phyloP scores from a whole-genome alignment of 2,888 invertebrate species.

The Ichneumoninae sp. region DNA sequence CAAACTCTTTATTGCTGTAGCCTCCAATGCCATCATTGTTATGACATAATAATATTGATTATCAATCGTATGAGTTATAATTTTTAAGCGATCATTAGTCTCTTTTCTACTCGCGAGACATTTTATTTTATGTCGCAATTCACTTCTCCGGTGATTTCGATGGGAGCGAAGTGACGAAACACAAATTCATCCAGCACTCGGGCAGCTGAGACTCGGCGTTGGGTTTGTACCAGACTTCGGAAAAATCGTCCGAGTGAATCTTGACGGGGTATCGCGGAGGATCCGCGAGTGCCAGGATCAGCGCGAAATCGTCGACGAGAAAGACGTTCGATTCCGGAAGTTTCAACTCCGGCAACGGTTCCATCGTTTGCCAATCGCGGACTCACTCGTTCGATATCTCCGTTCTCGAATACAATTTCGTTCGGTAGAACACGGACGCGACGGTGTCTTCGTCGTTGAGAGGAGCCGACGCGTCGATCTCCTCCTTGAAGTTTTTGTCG shows the following conservation, averaged over 20 bases:
- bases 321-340: conserved; percentile 90
- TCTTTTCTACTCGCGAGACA: too few relatives aligned
- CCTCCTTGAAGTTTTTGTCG: conserved; percentile 86
- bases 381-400: conserved; percentile 88
- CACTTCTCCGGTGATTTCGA: conserved; percentile 87
- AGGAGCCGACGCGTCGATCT: neutral
- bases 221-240: conserved; percentile 93
- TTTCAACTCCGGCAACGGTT: conserved; percentile 86
- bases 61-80: too few relatives aligned
- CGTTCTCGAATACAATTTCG: conserved; percentile 89
- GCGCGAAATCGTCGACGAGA: conserved; percentile 89
- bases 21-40: neutral
- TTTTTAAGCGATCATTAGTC: too few relatives aligned
- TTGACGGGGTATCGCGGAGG: conserved; percentile 86
- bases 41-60: too few relatives aligned
- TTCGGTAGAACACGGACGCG: conserved; percentile 90
- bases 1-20: neutral
- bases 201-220: conserved; percentile 93
- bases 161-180: conserved; percentile 89
- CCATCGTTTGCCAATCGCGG: conserved; percentile 87
- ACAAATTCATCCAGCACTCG: conserved; percentile 89
- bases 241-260: conserved; percentile 85
- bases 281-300: conserved; percentile 85
- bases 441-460: conserved; percentile 85
- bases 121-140: too few relatives aligned